These are phyloP conservation scores for Spisula subtruncata DNA, from an alignment of 2,888 invertebrate genomes.

Conservation along the genomic window DNA sequence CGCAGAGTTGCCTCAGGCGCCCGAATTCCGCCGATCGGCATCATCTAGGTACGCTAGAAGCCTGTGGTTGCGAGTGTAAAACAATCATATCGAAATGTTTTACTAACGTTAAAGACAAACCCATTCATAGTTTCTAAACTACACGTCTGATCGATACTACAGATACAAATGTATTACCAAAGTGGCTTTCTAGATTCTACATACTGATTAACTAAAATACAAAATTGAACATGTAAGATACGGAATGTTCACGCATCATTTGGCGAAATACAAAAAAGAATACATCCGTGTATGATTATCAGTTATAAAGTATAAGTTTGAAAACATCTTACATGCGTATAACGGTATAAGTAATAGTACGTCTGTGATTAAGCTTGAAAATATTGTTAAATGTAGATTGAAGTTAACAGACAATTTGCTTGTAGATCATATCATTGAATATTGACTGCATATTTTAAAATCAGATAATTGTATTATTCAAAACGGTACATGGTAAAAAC, in stretches of 20 bases:
- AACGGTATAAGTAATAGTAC: background rate
- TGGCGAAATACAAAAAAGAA: too few relatives aligned
- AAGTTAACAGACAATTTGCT: background rate
- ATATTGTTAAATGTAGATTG: slow-evolving; percentile 16
- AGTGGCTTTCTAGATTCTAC: background rate
- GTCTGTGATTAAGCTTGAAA: background rate
- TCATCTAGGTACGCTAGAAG: background rate
- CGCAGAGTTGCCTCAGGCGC: slow-evolving; percentile 4
- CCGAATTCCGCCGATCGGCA: background rate
- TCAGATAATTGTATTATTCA: slow-evolving; percentile 47
- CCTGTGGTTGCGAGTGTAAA: slow-evolving; percentile 10
- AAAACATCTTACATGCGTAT: background rate
- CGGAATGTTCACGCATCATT: background rate
- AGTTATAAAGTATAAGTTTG: background rate
- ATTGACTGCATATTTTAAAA: slow-evolving; percentile 60
- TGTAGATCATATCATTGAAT: slow-evolving; percentile 41
- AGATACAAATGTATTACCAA: background rate
- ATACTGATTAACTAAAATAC: background rate
- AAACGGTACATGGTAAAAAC: slow-evolving; percentile 7
- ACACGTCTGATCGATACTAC: background rate
- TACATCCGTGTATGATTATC: background rate
- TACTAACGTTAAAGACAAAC: background rate
- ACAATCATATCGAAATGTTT: slow-evolving; percentile 4
- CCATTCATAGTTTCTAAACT: slow-evolving; percentile 1
- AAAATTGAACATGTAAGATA: background rate